Base-by-base conservation (phyloP, 2,797 vertebrate species). In the Rhyacichthys aspro region DNA sequence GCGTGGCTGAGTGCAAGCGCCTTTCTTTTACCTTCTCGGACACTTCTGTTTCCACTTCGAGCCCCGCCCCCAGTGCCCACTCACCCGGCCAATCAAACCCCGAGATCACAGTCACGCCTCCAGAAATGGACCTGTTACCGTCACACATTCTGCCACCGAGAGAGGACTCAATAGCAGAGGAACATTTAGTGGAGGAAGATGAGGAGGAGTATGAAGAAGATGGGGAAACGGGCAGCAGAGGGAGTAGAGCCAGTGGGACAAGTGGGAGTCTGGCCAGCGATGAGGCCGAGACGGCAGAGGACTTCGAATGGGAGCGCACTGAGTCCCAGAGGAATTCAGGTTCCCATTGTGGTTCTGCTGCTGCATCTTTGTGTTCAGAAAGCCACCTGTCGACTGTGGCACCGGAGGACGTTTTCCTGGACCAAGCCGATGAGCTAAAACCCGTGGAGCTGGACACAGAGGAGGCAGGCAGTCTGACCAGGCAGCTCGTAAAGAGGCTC, bases 401-500 rank as follows among this genome's bases (percentile, higher is more conserved):
- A 7, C 86, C 90, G 0, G 86, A 94, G 67, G 86, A 41, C 2
- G 88, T 94, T 34, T 96, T 95, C 64, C 79, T 95, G 36, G 92
- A 95, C 70, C 69, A 91, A 0, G 76, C 70, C 0, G 91, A 91
- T 63, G 0, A 96, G 63, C 91, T 98, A 34, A 98, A 97, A 81
- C 98, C 98, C 0, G 94, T 99, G 78, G 97, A 99, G 67, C 89
- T 99, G 87, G 98, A 98, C 81, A 90, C 91, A 1, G 94, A 92
- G 41, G 96, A 97, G 74, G 76, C 78, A 0, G 96, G 98, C 28
- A 98, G 94, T 84, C 89, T 99, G 83, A 99, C 97, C 0, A 93
- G 94, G 78, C 98, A 99, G 86, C 92, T 99, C 12, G 97, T 99
- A 43, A 94, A 94, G 86, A 94, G 97, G 82, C 93, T 98, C 37